A percentile compares a stretch with the other conserved stretches of the same genome.
Evolutionary conservation across 2,113 vertebrate species (phyloP).

Genomic region (Anhinga anhinga): DNA sequence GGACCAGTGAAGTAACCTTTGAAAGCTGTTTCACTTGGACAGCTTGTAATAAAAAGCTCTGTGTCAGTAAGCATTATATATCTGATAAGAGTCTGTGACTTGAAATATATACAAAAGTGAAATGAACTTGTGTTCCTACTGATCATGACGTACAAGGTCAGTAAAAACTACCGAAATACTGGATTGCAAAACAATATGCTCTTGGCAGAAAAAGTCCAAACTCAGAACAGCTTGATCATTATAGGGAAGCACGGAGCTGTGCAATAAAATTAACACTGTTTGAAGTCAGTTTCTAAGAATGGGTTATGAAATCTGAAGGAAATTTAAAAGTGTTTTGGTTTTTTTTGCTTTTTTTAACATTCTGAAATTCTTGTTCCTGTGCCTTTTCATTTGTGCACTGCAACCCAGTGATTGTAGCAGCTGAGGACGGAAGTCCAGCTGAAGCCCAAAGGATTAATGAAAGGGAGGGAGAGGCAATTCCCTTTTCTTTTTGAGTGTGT

Average conservation of each 20-base stretch:
- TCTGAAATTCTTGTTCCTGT: background rate
- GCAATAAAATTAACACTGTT: background rate
- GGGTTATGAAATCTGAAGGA: background rate
- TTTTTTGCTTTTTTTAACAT: background rate
- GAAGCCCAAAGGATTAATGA: background rate
- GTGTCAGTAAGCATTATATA: background rate
- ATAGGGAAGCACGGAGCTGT: background rate
- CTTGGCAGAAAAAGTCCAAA: background rate
- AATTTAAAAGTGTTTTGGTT: background rate
- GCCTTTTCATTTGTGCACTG: background rate
- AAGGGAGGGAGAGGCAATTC: background rate
- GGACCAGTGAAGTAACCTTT: background rate
- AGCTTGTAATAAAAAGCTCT: slow-evolving; percentile 2
- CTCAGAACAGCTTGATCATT: background rate
- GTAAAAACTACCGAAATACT: background rate
- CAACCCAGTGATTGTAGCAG: background rate
- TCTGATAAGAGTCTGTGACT: background rate
- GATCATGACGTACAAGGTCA: background rate
- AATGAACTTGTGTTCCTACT: background rate
- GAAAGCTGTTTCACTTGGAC: background rate
- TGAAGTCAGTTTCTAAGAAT: background rate
- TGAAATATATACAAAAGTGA: background rate
- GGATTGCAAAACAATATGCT: background rate
- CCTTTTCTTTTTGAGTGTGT: background rate
- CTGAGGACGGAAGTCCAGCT: background rate